Evolutionary conservation across 2,797 vertebrate genomes (phyloP).

Genomic region (Borostomias antarcticus): DNA sequence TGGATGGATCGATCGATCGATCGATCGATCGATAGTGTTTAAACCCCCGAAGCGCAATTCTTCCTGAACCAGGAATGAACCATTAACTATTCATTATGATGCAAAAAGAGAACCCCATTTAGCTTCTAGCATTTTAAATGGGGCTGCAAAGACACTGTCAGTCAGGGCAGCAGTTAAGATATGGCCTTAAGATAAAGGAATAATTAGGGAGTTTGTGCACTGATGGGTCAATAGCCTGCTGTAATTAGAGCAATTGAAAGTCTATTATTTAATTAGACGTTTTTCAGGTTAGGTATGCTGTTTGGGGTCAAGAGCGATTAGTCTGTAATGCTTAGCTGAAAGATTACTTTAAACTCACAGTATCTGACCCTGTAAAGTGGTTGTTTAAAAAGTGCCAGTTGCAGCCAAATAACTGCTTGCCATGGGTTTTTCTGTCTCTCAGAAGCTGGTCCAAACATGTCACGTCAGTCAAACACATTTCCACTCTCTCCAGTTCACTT

Average conservation of each 20-base stretch:
- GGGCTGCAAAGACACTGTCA: not conserved
- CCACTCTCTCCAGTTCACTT: not conserved
- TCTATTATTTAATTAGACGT: constrained; percentile 43
- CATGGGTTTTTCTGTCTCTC: not conserved
- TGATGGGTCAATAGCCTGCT: constrained; percentile 21
- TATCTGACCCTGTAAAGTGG: not conserved
- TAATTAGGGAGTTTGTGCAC: not conserved
- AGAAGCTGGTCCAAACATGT: constrained; percentile 1
- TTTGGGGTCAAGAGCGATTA: constrained; percentile 40
- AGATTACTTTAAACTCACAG: constrained; percentile 9
- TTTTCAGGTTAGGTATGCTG: constrained; percentile 25
- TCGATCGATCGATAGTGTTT: too few relatives aligned
- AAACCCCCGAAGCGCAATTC: not conserved
- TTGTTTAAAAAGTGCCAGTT: not conserved
- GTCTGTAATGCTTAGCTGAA: constrained; percentile 18
- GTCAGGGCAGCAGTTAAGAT: not conserved
- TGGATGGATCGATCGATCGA: too few relatives aligned
- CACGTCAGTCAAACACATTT: not conserved
- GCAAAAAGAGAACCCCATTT: not conserved
- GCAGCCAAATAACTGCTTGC: not conserved
- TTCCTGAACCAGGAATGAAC: not conserved
- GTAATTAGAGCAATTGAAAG: constrained; percentile 27
- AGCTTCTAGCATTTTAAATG: not conserved
- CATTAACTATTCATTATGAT: not conserved
- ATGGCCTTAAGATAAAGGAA: constrained; percentile 3